A percentile compares a stretch with the other conserved stretches of the same genome.
These are phyloP conservation scores for Nesidiocoris tenuis DNA, from an alignment of 2,888 invertebrate genomes.

Conservation along the genomic window DNA sequence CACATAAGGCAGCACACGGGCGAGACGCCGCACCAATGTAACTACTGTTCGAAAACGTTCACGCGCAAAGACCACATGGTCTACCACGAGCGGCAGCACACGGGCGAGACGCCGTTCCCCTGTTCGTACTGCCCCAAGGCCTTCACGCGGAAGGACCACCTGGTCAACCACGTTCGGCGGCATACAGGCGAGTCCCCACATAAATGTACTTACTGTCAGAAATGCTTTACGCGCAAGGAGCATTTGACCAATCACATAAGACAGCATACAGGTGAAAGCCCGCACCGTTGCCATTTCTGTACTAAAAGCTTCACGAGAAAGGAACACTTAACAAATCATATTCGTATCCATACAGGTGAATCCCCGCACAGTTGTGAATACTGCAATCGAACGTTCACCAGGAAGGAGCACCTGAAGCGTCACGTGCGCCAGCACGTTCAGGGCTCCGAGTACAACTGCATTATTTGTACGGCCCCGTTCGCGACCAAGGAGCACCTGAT, in stretches of 20 bases:
- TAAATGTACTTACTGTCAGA: slow-evolving; percentile 76
- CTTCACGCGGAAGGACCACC: slow-evolving; percentile 82
- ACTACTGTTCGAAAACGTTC: slow-evolving; percentile 83
- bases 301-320: slow-evolving; percentile 58
- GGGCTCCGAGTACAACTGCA: slow-evolving; percentile 76
- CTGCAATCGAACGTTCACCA: slow-evolving; percentile 80
- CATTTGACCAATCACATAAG: slow-evolving; percentile 75
- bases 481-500: slow-evolving; percentile 72
- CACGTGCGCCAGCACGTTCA: slow-evolving; percentile 65
- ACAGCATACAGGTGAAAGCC: slow-evolving; percentile 60
- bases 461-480: slow-evolving; percentile 72
- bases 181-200: slow-evolving; percentile 74
- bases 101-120: slow-evolving; percentile 69
- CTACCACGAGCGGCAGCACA: slow-evolving; percentile 80
- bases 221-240: slow-evolving; percentile 76
- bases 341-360: slow-evolving; percentile 83
- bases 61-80: slow-evolving; percentile 82
- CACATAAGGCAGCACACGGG: slow-evolving; percentile 69
- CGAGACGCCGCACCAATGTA: slow-evolving; percentile 61
- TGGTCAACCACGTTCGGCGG: slow-evolving; percentile 80
- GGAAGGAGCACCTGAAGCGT: slow-evolving; percentile 77
- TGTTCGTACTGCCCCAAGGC: slow-evolving; percentile 84
- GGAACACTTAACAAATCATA: slow-evolving; percentile 59
- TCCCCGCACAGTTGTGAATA: slow-evolving; percentile 82
- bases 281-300: slow-evolving; percentile 57